Base-by-base conservation (phyloP, 2,113 vertebrate genomes). In the Dasyornis broadbenti region DNA sequence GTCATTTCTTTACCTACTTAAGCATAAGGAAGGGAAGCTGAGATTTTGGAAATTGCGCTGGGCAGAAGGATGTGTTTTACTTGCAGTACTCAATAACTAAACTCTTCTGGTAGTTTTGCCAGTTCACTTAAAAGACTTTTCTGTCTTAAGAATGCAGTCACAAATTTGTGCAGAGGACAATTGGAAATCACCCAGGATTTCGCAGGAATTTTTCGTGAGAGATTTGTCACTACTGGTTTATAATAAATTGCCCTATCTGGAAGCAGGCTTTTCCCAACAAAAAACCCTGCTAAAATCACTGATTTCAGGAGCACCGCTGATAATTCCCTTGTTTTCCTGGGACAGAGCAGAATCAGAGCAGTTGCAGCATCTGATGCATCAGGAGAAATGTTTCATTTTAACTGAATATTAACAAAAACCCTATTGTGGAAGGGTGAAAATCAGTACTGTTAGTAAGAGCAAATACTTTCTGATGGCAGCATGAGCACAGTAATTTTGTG, bases 151-250 rank as follows among this genome's bases (percentile, higher is more conserved):
- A 75, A 30, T 61, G 18, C 1, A 19, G 16, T 72, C 40, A 26
- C 72, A 65, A 59, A 90, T 52, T 22, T 66, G 7, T 65, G 19
- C 44, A 39, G 77, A 75, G 39, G 35, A 59, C 47, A 28, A 16
- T 42, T 82, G 81, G 82, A 91, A 96, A 94, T 85, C 73, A 87
- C 90, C 40, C 57, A 76, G 37, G n/a, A 69, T 80, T 90, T 93
- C 82, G 64, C 47, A 90, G 90, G 82, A 90, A 77, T 92, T 92
- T 95, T 94, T 76, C 53, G 17, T 9, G 21, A 57, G 33, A 42
- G 12, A 54, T 73, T 90, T 77, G 71, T 77, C 79, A 15, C 45
- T 80, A 9, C 15, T 65, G 16, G 57, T 92, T 60, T 63, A 16
- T 39, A 42, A 69, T 69, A 65, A 92, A 75, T 39, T 47, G 9